These are phyloP conservation scores for Oligia latruncula DNA, from an alignment of 2,888 invertebrate genomes.

Conservation along the genomic window DNA sequence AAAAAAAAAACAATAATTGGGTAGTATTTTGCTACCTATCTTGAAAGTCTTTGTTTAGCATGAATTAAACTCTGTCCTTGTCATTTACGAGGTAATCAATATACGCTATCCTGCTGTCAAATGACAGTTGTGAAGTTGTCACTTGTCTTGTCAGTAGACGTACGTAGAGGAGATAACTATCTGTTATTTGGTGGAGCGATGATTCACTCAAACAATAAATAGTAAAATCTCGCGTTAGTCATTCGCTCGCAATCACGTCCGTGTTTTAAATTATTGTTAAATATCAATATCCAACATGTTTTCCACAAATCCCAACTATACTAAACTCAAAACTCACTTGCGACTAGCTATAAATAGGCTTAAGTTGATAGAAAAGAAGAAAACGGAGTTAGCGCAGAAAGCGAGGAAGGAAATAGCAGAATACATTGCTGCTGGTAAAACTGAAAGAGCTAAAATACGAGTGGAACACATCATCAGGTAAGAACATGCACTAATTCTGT, in stretches of 20 bases:
- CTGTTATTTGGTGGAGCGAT: conserved; percentile 34
- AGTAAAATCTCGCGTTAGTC: conserved; percentile 64
- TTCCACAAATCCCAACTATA: conserved; percentile 97
- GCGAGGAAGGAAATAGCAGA: conserved; percentile 99
- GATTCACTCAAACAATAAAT: conserved; percentile 66
- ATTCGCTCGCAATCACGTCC: conserved; percentile 51
- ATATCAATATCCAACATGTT: conserved; percentile 91
- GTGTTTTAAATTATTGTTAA: conserved; percentile 43
- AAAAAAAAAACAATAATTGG: background rate
- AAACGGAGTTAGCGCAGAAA: conserved; percentile 98
- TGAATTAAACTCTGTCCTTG: background rate
- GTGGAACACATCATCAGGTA: conserved; percentile 99
- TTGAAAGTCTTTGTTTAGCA: background rate
- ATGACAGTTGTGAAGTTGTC: conserved; percentile 4
- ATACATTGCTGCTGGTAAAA: conserved; percentile 96
- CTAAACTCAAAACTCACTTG: conserved; percentile 98
- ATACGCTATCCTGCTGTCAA: conserved; percentile 31
- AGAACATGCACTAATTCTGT: conserved; percentile 40
- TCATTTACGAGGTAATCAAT: background rate
- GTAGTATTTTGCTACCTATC: background rate
- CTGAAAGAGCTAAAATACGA: conserved; percentile 97
- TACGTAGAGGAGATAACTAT: background rate
- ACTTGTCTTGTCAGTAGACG: background rate
- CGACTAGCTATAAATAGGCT: conserved; percentile 97
- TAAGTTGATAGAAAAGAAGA: conserved; percentile 98